Evolutionary conservation across 2,888 invertebrate species (phyloP), one percentile per base, ranked within the genome.

Genomic region (Cryptophagus acutangulus): DNA sequence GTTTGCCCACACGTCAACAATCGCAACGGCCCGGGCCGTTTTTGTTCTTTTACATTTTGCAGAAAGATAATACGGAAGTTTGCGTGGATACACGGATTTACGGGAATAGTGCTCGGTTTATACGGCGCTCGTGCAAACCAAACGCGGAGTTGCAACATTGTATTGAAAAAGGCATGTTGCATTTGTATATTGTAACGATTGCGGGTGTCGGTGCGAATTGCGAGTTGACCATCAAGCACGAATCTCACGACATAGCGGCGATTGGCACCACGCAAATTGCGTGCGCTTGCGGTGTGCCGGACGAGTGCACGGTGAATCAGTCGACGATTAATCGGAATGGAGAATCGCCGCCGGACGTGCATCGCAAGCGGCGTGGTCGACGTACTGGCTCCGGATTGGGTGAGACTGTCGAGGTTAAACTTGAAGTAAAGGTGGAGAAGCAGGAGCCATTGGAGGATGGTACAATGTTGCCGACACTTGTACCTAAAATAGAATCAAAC

Each of bases 141-240:
- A 96, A 96, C 69, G 88, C 95, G 2, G 91, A 94, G 70, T 79
- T 96, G 36, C 83, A 87, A 60, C 94, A 95, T 67, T 85, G 89
- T 52, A 84, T 94, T 45, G 88, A 92, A 51, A 87, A 87, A 66
- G 93, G 93, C 14, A 83, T 87, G 8, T 72, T 95, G 28, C 93
- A 93, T 67, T 79, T 95, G 48, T 92, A 90, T 66, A 79, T 96
- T 52, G 89, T 91, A n/a, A 75, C 77, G 2, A 82, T 77, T 17
- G 74, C 76, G n/a, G 71, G 78, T 2, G 79, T 93, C 28, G 87
- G 86, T 42, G 84, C 85, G 25, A 87, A 89, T 59, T 81, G 84
- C 1, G 95, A 96, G 70, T 85, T 96, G 24, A 93, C 92, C 2
- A 87, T 94, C 48, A 82, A 84, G 20, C 92, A 93, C 63, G 93